Evolutionary conservation across 2,113 vertebrate species (phyloP).

Genomic region (Phylloscopus trochilus): DNA sequence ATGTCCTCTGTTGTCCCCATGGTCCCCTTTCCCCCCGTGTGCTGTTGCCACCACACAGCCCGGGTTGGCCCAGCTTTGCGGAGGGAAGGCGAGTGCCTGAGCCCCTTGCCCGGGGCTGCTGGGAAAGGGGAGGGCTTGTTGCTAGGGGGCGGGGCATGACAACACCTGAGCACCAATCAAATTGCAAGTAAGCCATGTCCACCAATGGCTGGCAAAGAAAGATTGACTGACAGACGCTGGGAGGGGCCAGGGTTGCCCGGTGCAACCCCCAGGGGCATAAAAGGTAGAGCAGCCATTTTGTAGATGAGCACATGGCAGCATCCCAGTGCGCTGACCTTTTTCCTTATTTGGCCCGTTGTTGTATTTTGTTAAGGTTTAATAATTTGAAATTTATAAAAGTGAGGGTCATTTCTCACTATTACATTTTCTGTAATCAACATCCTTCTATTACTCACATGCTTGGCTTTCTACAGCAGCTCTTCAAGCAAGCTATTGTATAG

Average conservation of each 20-base stretch:
- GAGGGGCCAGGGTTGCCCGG: not conserved
- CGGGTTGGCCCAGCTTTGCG: accelerated
- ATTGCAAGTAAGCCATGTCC: not conserved
- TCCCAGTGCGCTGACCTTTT: not conserved
- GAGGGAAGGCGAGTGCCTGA: not conserved
- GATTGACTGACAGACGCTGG: not conserved
- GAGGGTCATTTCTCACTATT: not conserved
- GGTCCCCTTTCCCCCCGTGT: not conserved
- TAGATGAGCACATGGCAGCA: not conserved
- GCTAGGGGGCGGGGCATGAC: not conserved
- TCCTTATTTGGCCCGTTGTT: not conserved
- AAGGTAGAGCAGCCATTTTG: not conserved
- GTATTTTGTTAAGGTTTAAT: not conserved
- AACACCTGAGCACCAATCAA: not conserved
- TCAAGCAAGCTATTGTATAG: not conserved
- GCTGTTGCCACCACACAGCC: not conserved
- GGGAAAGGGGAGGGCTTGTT: not conserved
- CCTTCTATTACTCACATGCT: not conserved
- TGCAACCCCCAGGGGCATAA: not conserved
- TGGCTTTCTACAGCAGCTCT: not conserved
- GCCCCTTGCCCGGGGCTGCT: not conserved
- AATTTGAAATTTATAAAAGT: not conserved
- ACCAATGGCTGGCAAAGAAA: not conserved
- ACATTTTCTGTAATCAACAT: not conserved
- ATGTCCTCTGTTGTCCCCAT: not conserved